A percentile compares a stretch with the other conserved stretches of the same genome.
phyloP scores from a whole-genome alignment of 2,113 vertebrate genomes.

The Struthio camelus region DNA sequence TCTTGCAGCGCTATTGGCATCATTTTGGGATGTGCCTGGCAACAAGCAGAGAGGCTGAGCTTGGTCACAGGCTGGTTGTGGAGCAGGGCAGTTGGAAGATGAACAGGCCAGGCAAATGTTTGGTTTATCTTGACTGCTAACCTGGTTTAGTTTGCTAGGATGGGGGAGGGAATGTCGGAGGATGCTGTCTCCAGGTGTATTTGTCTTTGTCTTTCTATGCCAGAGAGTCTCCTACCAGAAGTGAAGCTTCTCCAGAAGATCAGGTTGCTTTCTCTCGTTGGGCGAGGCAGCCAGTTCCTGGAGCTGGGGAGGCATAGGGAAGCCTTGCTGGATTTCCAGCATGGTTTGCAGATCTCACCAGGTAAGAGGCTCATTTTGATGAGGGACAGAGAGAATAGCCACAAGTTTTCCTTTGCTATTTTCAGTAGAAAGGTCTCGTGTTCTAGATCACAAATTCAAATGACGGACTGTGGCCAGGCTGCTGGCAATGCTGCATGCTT shows the following conservation, averaged over 20 bases:
- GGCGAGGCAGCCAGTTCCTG: conserved; percentile 82
- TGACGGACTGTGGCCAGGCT: neutral
- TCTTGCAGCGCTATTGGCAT: neutral
- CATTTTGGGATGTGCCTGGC: neutral
- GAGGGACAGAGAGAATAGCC: neutral
- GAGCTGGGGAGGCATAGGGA: conserved; percentile 78
- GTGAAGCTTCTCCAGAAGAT: conserved; percentile 77
- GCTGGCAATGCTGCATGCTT: neutral
- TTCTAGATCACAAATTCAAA: neutral
- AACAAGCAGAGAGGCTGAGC: neutral
- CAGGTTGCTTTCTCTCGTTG: conserved; percentile 81
- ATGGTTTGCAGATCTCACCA: conserved; percentile 83
- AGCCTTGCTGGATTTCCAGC: conserved; percentile 87
- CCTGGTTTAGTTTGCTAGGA: neutral
- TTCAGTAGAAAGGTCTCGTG: neutral
- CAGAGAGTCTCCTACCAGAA: conserved; percentile 32
- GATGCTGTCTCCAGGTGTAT: neutral
- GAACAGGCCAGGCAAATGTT: neutral
- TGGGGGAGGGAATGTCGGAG: neutral
- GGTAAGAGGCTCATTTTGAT: conserved; percentile 70
- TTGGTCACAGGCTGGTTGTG: rapidly evolving
- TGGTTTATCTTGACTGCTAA: neutral
- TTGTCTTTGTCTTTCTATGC: neutral
- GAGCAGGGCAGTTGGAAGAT: neutral
- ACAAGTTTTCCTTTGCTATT: neutral